A percentile compares a stretch with the other conserved stretches of the same genome.
Conservation (phyloP, 2,888 invertebrate species). For the Autographa gamma region DNA sequence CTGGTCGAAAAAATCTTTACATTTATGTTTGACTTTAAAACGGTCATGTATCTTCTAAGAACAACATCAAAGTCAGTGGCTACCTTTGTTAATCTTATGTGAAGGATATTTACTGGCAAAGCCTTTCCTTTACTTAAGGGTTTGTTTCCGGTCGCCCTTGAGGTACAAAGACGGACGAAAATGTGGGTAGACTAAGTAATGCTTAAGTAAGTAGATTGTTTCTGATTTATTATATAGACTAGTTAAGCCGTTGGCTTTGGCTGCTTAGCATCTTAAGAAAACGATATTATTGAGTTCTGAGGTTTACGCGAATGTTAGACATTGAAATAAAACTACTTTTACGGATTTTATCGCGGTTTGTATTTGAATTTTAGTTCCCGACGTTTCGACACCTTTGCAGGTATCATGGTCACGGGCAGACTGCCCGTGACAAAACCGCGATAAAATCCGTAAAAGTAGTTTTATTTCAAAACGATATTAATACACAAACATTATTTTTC, state of each 20-base stretch:
- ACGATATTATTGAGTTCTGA: no score
- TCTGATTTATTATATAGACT: background rate
- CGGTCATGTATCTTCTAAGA: background rate
- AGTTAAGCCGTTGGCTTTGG: background rate
- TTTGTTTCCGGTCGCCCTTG: slow-evolving; percentile 24
- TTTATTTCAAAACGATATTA: no score
- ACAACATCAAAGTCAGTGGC: slow-evolving; percentile 11
- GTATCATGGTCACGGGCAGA: no score
- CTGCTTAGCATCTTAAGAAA: background rate
- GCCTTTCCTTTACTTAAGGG: slow-evolving; percentile 38
- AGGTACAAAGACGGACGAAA: slow-evolving; percentile 2
- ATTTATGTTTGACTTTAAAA: background rate
- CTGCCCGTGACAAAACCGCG: no score
- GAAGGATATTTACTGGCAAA: slow-evolving; percentile 23
- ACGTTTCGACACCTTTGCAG: no score
- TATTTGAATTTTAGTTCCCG: no score
- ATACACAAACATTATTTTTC: no score
- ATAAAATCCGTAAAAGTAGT: no score
- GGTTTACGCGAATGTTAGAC: no score
- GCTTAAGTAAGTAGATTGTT: slow-evolving; percentile 1
- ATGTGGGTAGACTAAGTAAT: slow-evolving; percentile 8
- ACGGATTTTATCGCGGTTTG: no score
- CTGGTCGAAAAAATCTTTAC: background rate
- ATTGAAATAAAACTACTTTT: no score
- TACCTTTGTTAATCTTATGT: slow-evolving; percentile 22